Evolutionary conservation across 2,797 vertebrate genomes (phyloP).

Genomic region (Nyctalus aviator): DNA sequence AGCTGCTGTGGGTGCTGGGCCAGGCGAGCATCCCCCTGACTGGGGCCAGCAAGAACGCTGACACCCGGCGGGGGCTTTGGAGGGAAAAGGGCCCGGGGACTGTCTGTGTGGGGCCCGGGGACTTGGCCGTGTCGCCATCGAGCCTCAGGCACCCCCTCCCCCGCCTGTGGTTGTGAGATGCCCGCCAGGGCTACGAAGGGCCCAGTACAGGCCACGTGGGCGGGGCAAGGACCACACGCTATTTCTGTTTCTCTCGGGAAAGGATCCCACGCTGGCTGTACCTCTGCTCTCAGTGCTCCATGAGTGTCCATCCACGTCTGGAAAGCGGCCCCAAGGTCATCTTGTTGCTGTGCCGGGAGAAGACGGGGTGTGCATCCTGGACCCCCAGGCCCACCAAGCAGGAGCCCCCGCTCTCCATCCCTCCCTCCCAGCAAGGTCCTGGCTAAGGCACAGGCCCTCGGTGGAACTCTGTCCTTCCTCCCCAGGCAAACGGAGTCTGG

Average conservation of each 20-base stretch:
- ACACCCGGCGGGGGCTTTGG: background rate
- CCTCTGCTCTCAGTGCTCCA: slow-evolving; percentile 90
- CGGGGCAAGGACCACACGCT: background rate
- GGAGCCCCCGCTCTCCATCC: background rate
- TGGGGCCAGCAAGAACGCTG: background rate
- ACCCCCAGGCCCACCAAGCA: background rate
- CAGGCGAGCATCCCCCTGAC: background rate
- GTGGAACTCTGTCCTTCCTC: background rate
- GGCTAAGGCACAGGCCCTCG: background rate
- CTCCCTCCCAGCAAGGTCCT: background rate
- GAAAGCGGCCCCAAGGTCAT: slow-evolving; percentile 91
- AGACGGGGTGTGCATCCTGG: background rate
- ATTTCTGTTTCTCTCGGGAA: background rate
- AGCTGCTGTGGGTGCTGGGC: background rate
- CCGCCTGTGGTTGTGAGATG: background rate
- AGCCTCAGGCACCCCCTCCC: background rate
- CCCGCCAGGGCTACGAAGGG: background rate
- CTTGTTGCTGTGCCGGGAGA: slow-evolving; percentile 89
- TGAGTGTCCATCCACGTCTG: slow-evolving; percentile 90
- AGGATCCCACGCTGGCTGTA: slow-evolving; percentile 58
- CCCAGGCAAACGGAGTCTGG: background rate
- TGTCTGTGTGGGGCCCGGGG: background rate
- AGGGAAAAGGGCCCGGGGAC: background rate
- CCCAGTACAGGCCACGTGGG: rapidly evolving
- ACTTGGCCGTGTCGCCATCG: background rate